Base-by-base conservation (phyloP, 1,140 invertebrate species). In the Apolygus lucorum region DNA sequence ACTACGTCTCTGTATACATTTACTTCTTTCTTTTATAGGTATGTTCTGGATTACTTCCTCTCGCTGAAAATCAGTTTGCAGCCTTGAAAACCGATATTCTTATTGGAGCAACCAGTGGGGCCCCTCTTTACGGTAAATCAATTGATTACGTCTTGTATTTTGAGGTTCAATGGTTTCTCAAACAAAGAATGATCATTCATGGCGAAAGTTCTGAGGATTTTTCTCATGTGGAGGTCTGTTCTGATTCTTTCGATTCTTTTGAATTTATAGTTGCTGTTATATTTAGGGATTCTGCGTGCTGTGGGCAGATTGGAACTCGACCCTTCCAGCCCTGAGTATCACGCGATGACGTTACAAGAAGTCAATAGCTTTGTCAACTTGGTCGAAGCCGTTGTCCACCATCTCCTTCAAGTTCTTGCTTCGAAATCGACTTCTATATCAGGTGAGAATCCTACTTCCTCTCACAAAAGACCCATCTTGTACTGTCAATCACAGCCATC, bases 51-150 rank as follows among this genome's bases (percentile, higher is more conserved):
- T 73, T 81, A 63, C 67, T 80, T 2, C 42, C 69, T 2, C 70
- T 76, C 73, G 78, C 77, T 34, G 52, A 72, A 49, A 26, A 64
- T 25, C 79, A 82, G 71, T 74, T 80, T 34, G 26, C 14, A 28
- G 22, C 69, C 1, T 74, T 81, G 21, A 78, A 79, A 72, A 26
- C 49, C 24, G 79, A 82, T 73, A 74, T 83, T 66, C 71, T 83
- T 29, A 75, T 76, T 66, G 79, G 79, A 2, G 76, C 77, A 2
- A 74, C 74, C 4, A 65, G 76, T 17, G 75, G 75, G 42, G 76
- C 75, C 42, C 76, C 79, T 1, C 76, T 66, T 1, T 66, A 66
- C 28, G 64, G 64, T 42, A 17, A 42, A 17, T 42, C 17, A 42
- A 42, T 17, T 42, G 34, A 8, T 42, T 42, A 17, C n/a, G n/a